phyloP scores from a whole-genome alignment of 2,888 invertebrate genomes.

The Seira musarum region DNA sequence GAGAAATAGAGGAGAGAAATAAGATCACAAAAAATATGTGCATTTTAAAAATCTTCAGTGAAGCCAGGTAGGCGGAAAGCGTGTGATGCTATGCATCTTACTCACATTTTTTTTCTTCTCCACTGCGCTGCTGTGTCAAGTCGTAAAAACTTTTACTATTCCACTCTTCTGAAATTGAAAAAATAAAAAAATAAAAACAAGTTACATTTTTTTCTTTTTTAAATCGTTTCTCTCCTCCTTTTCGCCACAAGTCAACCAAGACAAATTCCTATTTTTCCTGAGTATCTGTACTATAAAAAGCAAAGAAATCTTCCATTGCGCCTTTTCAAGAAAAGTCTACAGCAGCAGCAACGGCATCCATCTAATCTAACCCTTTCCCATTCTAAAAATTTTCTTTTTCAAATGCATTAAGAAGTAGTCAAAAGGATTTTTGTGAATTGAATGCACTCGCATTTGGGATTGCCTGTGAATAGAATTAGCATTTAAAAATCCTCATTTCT shows the following conservation, averaged over 20 bases:
- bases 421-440: too few species aligned
- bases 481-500: neutral
- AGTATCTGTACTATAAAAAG: neutral
- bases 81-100: neutral
- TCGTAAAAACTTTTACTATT: neutral
- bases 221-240: conserved; percentile 1
- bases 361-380: neutral
- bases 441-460: too few species aligned
- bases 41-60: neutral
- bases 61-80: neutral
- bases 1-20: conserved; percentile 17
- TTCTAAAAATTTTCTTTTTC: neutral
- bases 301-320: neutral
- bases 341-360: neutral
- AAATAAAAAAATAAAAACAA: conserved; percentile 8
- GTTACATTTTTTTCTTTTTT: neutral
- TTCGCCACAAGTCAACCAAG: neutral
- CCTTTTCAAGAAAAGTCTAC: neutral
- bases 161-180: neutral
- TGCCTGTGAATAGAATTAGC: neutral
- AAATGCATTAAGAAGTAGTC: neutral
- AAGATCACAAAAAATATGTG: neutral
- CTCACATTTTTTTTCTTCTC: neutral
- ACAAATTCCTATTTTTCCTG: neutral
- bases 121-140: too few species aligned